Evolutionary conservation across 2,113 vertebrate genomes (phyloP), one percentile per base, ranked within the genome.

Genomic region (Pan paniscus): DNA sequence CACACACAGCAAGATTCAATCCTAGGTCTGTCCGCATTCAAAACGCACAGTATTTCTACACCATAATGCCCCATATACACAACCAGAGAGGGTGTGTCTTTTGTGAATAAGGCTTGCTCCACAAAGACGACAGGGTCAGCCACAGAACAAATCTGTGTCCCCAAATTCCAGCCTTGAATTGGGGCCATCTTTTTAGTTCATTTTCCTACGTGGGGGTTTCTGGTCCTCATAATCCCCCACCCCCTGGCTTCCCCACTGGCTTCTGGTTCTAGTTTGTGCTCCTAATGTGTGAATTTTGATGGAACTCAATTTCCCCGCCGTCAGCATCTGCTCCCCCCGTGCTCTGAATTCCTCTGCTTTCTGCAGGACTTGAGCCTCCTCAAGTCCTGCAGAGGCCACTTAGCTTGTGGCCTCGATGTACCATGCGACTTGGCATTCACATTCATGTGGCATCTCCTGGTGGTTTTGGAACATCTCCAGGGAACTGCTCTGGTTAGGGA

Each of bases 71-170:
- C 46, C 25, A 9, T 2, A 10, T 0, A 43, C 9, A 46, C 27
- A 72, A 3, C 0, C 1, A n/a, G 18, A 79, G 30, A 57, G 8
- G 5, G 3, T 43, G 40, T 30, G 14, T n/a, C 43, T 38, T 40
- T 17, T 43, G 4, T 4, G 55, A 88, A 25, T 11, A 80, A 73
- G 57, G 27, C 46, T 68, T 52, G 73, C 46, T 83, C 35, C 18
- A 13, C 55, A 16, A 55, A 84, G 85, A 17, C 35, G 6, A 68
- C 35, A 6, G 14, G 12, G 11, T 72, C 38, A 78, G 67, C 38
- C 6, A 4, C 5, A 20, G 48, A 30, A 70, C 0, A 40, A 57
- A 22, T 2, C 0, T 13, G 23, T 35, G 43, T 10, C 38, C 55
- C 76, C 14, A 3, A 0, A n/a, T 23, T 46, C 81, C 6, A 61